Evolutionary conservation across 2,113 vertebrate genomes (phyloP), one percentile per base, ranked within the genome.

Genomic region (Engraulis encrasicolus): DNA sequence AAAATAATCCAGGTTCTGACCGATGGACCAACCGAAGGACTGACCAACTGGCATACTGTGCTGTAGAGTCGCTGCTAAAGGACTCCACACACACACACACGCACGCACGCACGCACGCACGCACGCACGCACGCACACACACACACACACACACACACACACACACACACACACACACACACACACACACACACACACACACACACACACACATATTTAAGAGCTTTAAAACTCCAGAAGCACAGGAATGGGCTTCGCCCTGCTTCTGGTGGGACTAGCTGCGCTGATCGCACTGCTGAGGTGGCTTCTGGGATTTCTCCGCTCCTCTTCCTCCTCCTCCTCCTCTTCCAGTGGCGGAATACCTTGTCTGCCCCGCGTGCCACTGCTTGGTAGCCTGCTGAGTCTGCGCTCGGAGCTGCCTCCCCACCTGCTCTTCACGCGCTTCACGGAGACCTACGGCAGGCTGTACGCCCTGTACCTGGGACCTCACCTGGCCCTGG

Each of bases 311-410:
- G 84, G 79, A 77, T 0, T 34, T 17, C 27, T 4, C 6, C 20
- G n/a, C 36, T 49, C 49, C 6, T 50, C n/a, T 45, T 45, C 40
- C 9, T 45, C 40, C 40, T 45, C 40, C 40, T 45, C 40, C 40
- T 45, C 40, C 40, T 45, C 40, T 9, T 45, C 40, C 4, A 5
- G 40, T 38, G n/a, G 58, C 36, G 23, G 27, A 17, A 7, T 94
- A 54, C 94, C 94, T 3, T 89, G 93, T 83, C 91, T 95, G 50
- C 94, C 94, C 0, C 6, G 83, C 0, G 36, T 96, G 58, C 95
- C 94, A 0, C 0, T 93, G 1, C 81, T 95, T 86, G 95, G 95
- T 31, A 96, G 94, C 84, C 92, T 95, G 20, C 93, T 92, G 49
- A 94, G 94, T 90, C 85, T 96, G 84, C 36, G 89, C 2, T 91